A percentile compares a stretch with the other conserved stretches of the same genome.
Conservation (phyloP, 2,113 vertebrate species). For the Jacana jacana region DNA sequence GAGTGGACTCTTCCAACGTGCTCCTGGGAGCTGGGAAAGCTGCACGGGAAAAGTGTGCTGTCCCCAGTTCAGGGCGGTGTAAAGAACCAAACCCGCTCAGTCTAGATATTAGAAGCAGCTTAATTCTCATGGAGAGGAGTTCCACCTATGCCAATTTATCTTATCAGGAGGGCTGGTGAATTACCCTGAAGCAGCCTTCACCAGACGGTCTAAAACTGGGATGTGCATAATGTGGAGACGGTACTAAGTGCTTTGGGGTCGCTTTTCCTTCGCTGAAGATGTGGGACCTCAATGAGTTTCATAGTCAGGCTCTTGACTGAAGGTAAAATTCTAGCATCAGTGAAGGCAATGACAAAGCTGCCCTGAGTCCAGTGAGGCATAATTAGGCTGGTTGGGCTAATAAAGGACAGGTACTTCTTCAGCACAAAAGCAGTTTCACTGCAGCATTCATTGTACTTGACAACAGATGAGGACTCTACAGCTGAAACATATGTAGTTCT, state of each 20-base stretch:
- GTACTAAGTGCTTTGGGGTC: neutral
- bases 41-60: neutral
- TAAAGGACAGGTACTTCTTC: neutral
- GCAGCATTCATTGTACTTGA: neutral
- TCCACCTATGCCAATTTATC: neutral
- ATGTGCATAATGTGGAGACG: neutral
- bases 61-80: neutral
- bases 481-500: neutral
- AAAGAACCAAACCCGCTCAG: conserved; percentile 22
- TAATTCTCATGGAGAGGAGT: neutral
- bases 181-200: neutral
- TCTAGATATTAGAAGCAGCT: neutral
- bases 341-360: neutral
- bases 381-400: neutral
- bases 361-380: neutral
- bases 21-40: neutral
- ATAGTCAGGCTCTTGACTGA: neutral
- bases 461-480: neutral
- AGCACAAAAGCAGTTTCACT: neutral
- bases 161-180: neutral
- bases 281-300: neutral
- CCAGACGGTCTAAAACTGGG: neutral
- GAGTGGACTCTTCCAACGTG: neutral
- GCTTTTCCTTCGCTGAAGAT: neutral
- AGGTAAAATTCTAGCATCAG: neutral